Conservation (phyloP, 1,140 invertebrate genomes). For the Lithobius niger region DNA sequence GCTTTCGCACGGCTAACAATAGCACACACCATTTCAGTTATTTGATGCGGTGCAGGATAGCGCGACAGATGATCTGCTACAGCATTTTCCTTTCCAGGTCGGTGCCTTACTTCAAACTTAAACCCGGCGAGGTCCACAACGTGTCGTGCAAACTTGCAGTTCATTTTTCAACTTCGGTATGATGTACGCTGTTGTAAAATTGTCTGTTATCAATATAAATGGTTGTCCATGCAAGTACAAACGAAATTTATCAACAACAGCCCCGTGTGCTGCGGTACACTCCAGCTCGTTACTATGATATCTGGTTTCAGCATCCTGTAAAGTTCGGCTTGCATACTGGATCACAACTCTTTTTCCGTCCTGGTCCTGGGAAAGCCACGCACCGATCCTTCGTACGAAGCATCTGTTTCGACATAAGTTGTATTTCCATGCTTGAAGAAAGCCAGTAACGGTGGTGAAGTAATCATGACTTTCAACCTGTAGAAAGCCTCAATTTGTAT, state of each 20-base stretch:
- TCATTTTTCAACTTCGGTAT: background rate
- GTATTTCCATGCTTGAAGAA: background rate
- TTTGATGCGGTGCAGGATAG: no score
- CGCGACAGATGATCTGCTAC: background rate
- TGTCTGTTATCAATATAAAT: background rate
- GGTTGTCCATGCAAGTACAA: background rate
- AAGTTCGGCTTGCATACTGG: background rate
- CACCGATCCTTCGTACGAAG: no score
- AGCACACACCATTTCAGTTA: no score
- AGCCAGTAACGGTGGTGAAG: background rate
- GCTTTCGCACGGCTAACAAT: no score
- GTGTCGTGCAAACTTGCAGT: background rate
- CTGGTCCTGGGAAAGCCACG: no score
- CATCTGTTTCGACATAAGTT: background rate
- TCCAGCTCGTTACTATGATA: background rate
- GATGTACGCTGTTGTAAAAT: background rate
- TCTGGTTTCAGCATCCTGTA: no score
- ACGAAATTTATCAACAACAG: background rate
- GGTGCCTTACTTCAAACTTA: background rate
- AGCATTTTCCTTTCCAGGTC: background rate
- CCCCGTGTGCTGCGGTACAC: background rate
- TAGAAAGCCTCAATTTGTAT: background rate
- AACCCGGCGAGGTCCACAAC: background rate
- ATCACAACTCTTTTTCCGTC: background rate
- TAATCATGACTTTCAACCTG: background rate